Conservation (phyloP, 2,113 vertebrate genomes). For the Toxotes jaculatrix region DNA sequence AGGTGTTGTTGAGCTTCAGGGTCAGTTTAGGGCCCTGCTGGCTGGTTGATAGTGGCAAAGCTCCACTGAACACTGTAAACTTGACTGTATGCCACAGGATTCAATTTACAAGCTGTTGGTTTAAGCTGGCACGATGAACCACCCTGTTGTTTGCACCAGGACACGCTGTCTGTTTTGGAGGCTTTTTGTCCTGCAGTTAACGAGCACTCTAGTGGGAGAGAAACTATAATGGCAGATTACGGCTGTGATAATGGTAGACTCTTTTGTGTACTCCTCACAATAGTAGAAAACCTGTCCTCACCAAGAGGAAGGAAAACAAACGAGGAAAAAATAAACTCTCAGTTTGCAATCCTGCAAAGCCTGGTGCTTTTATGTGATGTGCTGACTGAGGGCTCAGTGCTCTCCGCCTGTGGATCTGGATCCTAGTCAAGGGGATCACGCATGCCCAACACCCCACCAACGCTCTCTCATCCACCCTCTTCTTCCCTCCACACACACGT, state of each 20-base stretch:
- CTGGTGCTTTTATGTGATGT: constrained; percentile 67
- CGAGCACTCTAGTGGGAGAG: constrained; percentile 69
- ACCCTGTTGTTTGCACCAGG: constrained; percentile 70
- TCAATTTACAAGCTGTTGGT: constrained; percentile 82
- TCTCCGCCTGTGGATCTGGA: constrained; percentile 61
- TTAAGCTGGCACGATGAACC: constrained; percentile 69
- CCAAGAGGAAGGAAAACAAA: constrained; percentile 64
- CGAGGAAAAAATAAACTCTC: constrained; percentile 65
- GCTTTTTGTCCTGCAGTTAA: constrained; percentile 77
- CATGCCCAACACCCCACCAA: constrained; percentile 54
- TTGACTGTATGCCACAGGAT: constrained; percentile 78
- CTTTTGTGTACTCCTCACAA: constrained; percentile 66
- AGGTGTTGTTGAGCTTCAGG: constrained; percentile 72
- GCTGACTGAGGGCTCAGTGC: constrained; percentile 70
- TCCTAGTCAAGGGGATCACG: constrained; percentile 63
- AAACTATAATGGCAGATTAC: constrained; percentile 75
- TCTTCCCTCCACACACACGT: background rate
- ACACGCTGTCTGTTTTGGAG: constrained; percentile 66
- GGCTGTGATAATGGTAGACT: constrained; percentile 73
- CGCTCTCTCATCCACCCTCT: constrained; percentile 35
- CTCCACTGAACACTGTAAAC: constrained; percentile 75
- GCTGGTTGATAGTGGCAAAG: constrained; percentile 69
- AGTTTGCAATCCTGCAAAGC: constrained; percentile 68
- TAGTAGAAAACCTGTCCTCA: constrained; percentile 63
- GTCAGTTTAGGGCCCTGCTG: constrained; percentile 71